These are phyloP conservation scores for Ianthella basta DNA, from an alignment of 37 sponge, comb jelly and placozoan genomes.

Conservation along the genomic window DNA sequence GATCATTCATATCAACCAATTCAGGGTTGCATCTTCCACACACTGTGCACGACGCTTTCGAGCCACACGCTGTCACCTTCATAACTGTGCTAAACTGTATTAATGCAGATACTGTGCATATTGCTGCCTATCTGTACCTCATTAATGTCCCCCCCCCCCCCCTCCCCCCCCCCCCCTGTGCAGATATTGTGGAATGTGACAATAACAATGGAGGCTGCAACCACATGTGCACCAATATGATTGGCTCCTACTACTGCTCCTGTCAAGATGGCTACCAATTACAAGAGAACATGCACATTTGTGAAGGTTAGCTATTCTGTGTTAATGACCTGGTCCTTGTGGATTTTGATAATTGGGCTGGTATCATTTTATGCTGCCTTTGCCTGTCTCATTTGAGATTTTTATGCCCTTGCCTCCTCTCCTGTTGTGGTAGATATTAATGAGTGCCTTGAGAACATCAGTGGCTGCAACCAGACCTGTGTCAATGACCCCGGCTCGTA, in stretches of 20 bases:
- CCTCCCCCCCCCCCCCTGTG: neutral
- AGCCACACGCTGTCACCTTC: too few relatives aligned
- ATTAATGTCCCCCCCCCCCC: neutral
- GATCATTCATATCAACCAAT: too few relatives aligned
- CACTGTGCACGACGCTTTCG: too few relatives aligned
- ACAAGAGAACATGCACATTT: conserved; percentile 2
- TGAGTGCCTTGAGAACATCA: neutral
- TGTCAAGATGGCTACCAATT: conserved; percentile 10
- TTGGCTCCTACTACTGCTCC: neutral
- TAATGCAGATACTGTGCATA: too few relatives aligned
- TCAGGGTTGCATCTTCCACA: too few relatives aligned
- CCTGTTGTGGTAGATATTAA: neutral
- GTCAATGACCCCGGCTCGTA: neutral
- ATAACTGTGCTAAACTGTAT: too few relatives aligned
- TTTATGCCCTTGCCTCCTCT: neutral
- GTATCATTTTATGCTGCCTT: too few relatives aligned
- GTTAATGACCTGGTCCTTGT: neutral
- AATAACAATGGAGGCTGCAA: neutral
- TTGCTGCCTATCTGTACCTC: too few relatives aligned
- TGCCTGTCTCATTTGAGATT: too few relatives aligned
- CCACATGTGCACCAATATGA: neutral
- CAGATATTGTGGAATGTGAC: conserved; percentile 19
- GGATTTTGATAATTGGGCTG: too few relatives aligned
- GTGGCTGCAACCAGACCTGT: conserved; percentile 10
- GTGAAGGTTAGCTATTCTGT: neutral